Evolutionary conservation across 1,140 invertebrate species (phyloP), one percentile per base, ranked within the genome.

Genomic region (Brachionus sp.): DNA sequence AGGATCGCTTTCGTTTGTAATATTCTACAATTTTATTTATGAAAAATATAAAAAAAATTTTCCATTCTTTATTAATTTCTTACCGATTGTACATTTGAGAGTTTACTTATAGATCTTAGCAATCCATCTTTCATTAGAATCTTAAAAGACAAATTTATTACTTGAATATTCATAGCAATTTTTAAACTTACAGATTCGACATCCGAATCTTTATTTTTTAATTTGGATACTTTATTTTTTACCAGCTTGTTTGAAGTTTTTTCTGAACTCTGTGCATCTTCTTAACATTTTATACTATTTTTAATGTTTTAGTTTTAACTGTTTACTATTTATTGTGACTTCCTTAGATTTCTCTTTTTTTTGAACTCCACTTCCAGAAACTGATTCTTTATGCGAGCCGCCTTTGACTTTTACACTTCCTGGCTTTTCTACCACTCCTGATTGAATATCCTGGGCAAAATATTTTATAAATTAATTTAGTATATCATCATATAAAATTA

Each of bases 331-430:
- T 25, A 23, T n/a, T n/a, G 19, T 75, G 10, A 46, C 42, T 75
- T 75, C 70, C 25, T 75, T 75, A 5, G 70, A 75, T 25, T 75
- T 75, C 4, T 75, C 70, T 75, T 35, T 44, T 75, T 75, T 75
- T 46, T 75, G 70, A 23, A 2, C 10, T 25, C 16, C 23, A 23
- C 3, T 5, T 50, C 10, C 23, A 16, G 68, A 73, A 1, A 46
- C 39, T 25, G 70, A 75, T n/a, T 75, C 70, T 50, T 75, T 75
- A 39, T 70, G 66, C 0, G 39, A 50, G 16, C 7, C 5, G 10
- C 16, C 39, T 75, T 44, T 75, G 1, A 4, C 5, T 42, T 23
- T 75, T 29, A 16, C 44, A 25, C 7, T 75, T 23, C 9, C 19
- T 46, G 29, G 35, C 35, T 70, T 70, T 9, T 70, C 66, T 12